Base-by-base conservation (phyloP, 2,113 vertebrate species). In the Caranx melampygus region DNA sequence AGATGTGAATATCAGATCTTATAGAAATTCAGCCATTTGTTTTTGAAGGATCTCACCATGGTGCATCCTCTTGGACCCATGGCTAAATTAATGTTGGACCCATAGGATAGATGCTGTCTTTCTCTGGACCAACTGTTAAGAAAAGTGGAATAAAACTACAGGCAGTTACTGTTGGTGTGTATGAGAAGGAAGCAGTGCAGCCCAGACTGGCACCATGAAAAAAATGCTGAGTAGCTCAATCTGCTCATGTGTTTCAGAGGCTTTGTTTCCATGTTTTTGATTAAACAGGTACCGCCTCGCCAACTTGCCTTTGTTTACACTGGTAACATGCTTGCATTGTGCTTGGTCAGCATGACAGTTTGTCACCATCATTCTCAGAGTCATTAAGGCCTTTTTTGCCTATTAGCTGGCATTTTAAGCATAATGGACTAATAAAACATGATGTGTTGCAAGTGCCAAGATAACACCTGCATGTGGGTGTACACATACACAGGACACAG, bases 121-220 rank as follows among this genome's bases (percentile, higher is more conserved):
- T 44, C 3, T 70, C 20, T 45, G 52, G 44, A 35, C 1, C 7
- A 44, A 18, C 11, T 51, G 7, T 42, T 63, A 7, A 21, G 16
- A 47, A 51, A 9, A 55, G 26, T 26, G 26, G 26, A 26, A 26
- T 26, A 26, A 26, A 26, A 26, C 62, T 85, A 89, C 75, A 75
- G 84, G 88, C 79, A 87, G 59, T 85, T 83, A 31, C 10, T 69
- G 64, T 68, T 67, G 52, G 73, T 77, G 77, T 44, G 87, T 84
- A 88, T 84, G 60, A 89, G 89, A 86, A 58, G 51, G 15, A 62
- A 64, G 76, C 20, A 67, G 20, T 7, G n/a, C n/a, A 54, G 81
- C 59, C 51, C 35, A 69, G 72, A 68, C 63, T 20, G 34, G 67
- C 74, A 67, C 21, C 8, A 51, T 45, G 26, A 26, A 31, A 20